These are phyloP conservation scores for Drosophila recens DNA, from an alignment of 2,888 invertebrate genomes.

Conservation along the genomic window DNA sequence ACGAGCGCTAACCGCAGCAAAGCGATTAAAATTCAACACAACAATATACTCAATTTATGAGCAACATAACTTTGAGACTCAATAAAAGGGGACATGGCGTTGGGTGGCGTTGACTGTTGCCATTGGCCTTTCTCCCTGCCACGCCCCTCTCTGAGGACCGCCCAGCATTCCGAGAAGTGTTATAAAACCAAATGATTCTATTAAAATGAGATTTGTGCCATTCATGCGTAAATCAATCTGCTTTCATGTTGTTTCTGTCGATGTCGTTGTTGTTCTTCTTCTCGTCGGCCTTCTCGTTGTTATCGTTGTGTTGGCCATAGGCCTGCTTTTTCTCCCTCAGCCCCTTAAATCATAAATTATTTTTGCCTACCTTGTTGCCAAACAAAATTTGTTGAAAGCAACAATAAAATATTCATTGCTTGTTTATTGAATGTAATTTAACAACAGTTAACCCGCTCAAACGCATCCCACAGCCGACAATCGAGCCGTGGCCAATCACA, in stretches of 20 bases:
- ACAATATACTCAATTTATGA: constrained; percentile 74
- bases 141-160: not conserved
- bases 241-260: constrained; percentile 50
- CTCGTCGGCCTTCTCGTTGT: constrained; percentile 18
- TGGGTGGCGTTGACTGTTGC: constrained; percentile 32
- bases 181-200: constrained; percentile 78
- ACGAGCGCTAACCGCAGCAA: constrained; percentile 46
- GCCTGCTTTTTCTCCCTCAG: not conserved
- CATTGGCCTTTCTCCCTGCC: not conserved
- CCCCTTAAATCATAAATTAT: constrained; percentile 67
- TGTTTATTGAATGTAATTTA: constrained; percentile 84
- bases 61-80: constrained; percentile 72
- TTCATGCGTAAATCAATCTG: constrained; percentile 79
- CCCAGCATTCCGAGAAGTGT: constrained; percentile 42
- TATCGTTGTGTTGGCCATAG: constrained; percentile 25
- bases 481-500: constrained; percentile 50
- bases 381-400: constrained; percentile 57
- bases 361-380: constrained; percentile 60
- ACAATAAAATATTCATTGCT: constrained; percentile 85
- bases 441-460: constrained; percentile 78
- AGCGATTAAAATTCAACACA: constrained; percentile 74
- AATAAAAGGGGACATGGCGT: constrained; percentile 45
- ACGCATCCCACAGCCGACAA: not conserved
- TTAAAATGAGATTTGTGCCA: constrained; percentile 78
- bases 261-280: constrained; percentile 12